Conservation (phyloP, 2,113 vertebrate genomes). For the Sphaerodactylus townsendi region DNA sequence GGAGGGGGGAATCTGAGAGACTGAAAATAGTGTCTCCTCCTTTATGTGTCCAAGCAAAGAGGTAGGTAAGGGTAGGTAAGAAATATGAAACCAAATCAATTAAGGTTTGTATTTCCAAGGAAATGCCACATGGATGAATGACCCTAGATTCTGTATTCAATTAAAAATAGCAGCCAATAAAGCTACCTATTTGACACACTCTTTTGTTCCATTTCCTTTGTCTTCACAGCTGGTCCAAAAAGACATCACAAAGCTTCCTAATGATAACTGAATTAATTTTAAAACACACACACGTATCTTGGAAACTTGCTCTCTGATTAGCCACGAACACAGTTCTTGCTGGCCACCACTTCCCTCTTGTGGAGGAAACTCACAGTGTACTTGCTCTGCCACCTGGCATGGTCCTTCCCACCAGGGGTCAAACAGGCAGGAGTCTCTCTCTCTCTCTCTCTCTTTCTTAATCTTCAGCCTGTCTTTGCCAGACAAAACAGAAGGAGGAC, state of each 20-base stretch:
- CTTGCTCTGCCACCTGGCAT: conserved; percentile 20
- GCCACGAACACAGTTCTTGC: conserved; percentile 45
- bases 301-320: conserved; percentile 59
- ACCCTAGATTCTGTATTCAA: conserved; percentile 48
- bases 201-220: conserved; percentile 39
- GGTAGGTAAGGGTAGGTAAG: not conserved
- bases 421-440: conserved; percentile 12
- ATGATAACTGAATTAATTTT: conserved; percentile 58
- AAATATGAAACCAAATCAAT: conserved; percentile 3
- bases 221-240: conserved; percentile 54
- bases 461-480: conserved; percentile 30
- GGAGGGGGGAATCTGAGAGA: not conserved
- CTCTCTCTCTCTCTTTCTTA: not conserved
- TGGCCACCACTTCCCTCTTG: conserved; percentile 60
- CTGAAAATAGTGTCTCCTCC: conserved; percentile 37
- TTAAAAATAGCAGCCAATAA: conserved; percentile 68
- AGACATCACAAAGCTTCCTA: conserved; percentile 61
- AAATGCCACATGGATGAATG: conserved; percentile 41
- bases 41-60: conserved; percentile 12
- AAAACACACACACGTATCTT: conserved; percentile 7
- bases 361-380: conserved; percentile 42
- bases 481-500: conserved; percentile 39
- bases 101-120: conserved; percentile 45
- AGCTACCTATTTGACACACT: conserved; percentile 63
- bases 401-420: conserved; percentile 27